A percentile compares a stretch with the other conserved stretches of the same genome.
These are phyloP conservation scores for Spodoptera exigua DNA, from an alignment of 2,888 invertebrate genomes.

Conservation along the genomic window DNA sequence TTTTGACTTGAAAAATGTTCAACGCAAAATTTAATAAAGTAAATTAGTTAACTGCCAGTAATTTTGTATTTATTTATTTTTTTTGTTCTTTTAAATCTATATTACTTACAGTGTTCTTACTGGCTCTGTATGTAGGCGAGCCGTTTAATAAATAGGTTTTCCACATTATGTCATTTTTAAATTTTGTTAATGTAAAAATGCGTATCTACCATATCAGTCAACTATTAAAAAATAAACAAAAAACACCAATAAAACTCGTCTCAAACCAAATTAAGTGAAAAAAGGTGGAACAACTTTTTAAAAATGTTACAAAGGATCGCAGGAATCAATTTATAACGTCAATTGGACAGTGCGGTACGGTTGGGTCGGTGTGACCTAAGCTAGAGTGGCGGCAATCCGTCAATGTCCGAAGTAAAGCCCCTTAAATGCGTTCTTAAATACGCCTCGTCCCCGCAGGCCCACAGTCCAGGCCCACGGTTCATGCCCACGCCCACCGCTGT, in stretches of 20 bases:
- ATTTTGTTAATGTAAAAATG: no score
- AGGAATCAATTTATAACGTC: constrained; percentile 74
- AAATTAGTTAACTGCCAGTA: no score
- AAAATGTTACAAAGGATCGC: constrained; percentile 57
- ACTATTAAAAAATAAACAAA: no score
- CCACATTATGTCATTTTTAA: no score
- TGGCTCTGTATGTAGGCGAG: no score
- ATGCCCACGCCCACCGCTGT: constrained; percentile 64
- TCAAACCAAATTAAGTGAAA: constrained; percentile 39
- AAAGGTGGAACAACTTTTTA: constrained; percentile 48
- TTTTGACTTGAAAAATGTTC: no score
- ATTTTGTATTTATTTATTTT: no score
- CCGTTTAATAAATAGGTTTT: no score
- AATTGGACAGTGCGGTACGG: constrained; percentile 69
- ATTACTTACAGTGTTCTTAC: no score
- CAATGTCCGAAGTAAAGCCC: constrained; percentile 83
- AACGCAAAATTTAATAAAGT: no score
- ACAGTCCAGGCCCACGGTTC: constrained; percentile 42
- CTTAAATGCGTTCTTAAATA: constrained; percentile 83
- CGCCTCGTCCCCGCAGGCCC: constrained; percentile 59
- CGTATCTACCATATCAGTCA: no score
- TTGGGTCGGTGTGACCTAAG: constrained; percentile 65
- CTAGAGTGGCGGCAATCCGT: constrained; percentile 78
- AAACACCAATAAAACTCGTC: constrained; percentile 12
- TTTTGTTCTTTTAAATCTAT: no score